Evolutionary conservation across 2,113 vertebrate species (phyloP).

Genomic region (Irena cyanogastra): DNA sequence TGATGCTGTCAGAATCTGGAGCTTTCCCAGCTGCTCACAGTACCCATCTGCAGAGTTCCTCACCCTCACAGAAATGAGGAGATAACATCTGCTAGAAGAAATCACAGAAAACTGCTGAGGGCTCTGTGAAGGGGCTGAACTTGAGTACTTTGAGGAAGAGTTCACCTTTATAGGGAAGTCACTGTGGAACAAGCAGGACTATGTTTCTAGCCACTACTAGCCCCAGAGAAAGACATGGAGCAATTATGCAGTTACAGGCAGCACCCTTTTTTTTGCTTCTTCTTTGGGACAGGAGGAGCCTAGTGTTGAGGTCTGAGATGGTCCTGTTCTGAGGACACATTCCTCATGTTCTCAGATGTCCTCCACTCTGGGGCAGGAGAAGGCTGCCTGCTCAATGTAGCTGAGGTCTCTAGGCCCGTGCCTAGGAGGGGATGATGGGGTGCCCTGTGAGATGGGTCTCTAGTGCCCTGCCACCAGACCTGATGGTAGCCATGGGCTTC

Average conservation of each 20-base stretch:
- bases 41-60: background rate
- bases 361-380: background rate
- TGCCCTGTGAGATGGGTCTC: background rate
- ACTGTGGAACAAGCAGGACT: background rate
- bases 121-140: background rate
- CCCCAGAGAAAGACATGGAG: background rate
- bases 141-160: background rate
- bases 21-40: background rate
- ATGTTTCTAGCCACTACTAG: background rate
- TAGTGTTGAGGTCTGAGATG: background rate
- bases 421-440: background rate
- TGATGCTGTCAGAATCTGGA: constrained; percentile 15
- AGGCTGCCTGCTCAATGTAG: background rate
- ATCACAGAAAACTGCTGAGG: background rate
- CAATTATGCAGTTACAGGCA: background rate
- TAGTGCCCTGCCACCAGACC: background rate
- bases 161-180: background rate
- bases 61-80: background rate
- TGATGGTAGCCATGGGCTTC: background rate
- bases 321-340: background rate
- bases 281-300: background rate
- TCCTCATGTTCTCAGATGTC: background rate
- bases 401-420: background rate
- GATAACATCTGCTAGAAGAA: background rate
- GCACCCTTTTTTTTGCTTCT: background rate